phyloP scores from a whole-genome alignment of 37 sponge, comb jelly and placozoan species.

The Halisarca cf. caerulea region DNA sequence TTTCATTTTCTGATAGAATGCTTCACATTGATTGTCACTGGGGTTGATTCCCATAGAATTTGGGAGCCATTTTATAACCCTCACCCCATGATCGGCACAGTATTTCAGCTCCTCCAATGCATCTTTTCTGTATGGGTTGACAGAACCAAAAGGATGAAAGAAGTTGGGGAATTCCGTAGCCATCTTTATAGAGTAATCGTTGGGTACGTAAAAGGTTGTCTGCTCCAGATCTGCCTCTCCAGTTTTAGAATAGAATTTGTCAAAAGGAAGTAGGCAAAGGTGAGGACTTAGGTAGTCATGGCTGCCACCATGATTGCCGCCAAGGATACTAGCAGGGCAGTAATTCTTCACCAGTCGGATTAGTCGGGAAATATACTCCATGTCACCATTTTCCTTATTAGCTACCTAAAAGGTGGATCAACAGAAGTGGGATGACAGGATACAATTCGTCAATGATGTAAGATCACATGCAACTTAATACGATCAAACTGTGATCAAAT shows the following conservation, averaged over 20 bases:
- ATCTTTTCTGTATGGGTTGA: conserved; percentile 82
- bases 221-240: conserved; percentile 36
- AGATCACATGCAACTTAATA: too few species aligned
- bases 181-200: conserved; percentile 63
- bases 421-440: background rate
- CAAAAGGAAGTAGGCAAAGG: conserved; percentile 67
- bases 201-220: conserved; percentile 83
- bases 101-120: conserved; percentile 71
- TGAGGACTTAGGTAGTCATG: conserved; percentile 48
- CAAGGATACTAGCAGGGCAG: conserved; percentile 43
- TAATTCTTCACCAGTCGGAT: conserved; percentile 61
- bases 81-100: conserved; percentile 62
- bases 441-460: background rate
- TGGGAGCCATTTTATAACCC: conserved; percentile 92
- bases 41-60: conserved; percentile 87
- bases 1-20: conserved; percentile 78
- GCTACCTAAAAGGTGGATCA: background rate
- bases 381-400: conserved; percentile 35
- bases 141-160: conserved; percentile 79
- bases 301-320: background rate
- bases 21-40: conserved; percentile 54
- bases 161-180: conserved; percentile 63
- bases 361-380: conserved; percentile 67
- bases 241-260: conserved; percentile 55
- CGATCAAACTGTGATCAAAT: too few species aligned